A percentile compares a stretch with the other conserved stretches of the same genome.
Evolutionary conservation across 2,113 vertebrate species (phyloP).

Genomic region (Lynx canadensis): DNA sequence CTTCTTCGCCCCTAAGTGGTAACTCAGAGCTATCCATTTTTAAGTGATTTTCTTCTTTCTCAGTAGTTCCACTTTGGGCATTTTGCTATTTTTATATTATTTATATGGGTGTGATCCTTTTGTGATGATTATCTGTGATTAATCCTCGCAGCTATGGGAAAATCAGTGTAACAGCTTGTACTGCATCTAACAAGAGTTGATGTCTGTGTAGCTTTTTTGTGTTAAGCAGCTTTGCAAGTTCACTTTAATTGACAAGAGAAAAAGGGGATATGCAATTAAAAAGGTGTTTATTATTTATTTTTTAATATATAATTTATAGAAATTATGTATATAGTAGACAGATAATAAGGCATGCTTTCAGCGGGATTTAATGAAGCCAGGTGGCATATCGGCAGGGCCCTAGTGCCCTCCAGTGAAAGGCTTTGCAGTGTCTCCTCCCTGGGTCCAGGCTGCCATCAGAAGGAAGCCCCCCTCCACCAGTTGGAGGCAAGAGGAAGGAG

Average conservation of each 20-base stretch:
- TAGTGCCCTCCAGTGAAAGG: neutral
- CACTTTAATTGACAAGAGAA: conserved; percentile 78
- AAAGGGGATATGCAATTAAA: conserved; percentile 79
- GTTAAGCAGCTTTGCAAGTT: conserved; percentile 82
- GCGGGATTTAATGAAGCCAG: conserved; percentile 44
- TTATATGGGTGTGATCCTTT: conserved; percentile 77
- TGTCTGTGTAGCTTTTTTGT: conserved; percentile 71
- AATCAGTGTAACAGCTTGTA: conserved; percentile 73
- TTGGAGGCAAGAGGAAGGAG: neutral
- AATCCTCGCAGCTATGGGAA: conserved; percentile 78
- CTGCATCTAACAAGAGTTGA: conserved; percentile 82
- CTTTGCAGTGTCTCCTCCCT: neutral
- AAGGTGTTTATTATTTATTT: conserved; percentile 84
- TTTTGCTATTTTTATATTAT: conserved; percentile 79
- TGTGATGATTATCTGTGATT: conserved; percentile 83
- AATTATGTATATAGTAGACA: conserved; percentile 60
- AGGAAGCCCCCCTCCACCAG: neutral
- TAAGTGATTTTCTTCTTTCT: neutral
- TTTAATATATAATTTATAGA: conserved; percentile 74
- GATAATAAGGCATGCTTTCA: conserved; percentile 50
- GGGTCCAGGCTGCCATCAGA: neutral
- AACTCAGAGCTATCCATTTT: conserved; percentile 58
- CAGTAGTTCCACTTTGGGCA: conserved; percentile 60
- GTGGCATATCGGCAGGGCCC: neutral
- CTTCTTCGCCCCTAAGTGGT: neutral